Conservation (phyloP, 1,140 invertebrate genomes). For the Zophobas morio region DNA sequence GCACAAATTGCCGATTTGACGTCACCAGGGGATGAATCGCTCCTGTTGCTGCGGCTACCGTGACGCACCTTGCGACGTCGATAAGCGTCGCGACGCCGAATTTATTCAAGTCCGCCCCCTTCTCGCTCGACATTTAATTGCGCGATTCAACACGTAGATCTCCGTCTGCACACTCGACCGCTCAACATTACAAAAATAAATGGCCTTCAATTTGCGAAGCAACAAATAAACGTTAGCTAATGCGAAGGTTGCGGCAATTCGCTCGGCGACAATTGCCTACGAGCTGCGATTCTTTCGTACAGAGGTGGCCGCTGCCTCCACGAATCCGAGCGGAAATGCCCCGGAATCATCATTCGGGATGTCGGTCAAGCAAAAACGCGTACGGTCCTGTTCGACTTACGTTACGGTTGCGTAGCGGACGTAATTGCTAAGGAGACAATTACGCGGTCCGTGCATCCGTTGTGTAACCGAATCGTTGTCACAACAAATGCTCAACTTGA, state of each 20-base stretch:
- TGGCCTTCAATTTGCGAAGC: conserved; percentile 29
- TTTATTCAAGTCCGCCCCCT: neutral
- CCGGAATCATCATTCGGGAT: too few relatives aligned
- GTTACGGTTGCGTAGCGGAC: too few relatives aligned
- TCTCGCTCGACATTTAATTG: conserved; percentile 11
- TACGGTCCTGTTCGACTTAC: too few relatives aligned
- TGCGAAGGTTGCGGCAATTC: conserved; percentile 28
- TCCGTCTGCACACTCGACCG: conserved; percentile 8
- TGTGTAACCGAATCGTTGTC: too few relatives aligned
- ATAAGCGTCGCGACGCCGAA: conserved; percentile 37
- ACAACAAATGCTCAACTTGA: too few relatives aligned
- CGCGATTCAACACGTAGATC: conserved; percentile 40
- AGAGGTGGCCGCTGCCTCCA: neutral
- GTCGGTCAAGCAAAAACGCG: too few relatives aligned
- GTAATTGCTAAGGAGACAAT: too few relatives aligned
- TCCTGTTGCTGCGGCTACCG: conserved; percentile 24
- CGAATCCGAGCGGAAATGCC: too few relatives aligned
- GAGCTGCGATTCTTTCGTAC: conserved; percentile 7
- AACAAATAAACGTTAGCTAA: conserved; percentile 41
- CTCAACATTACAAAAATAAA: conserved; percentile 33
- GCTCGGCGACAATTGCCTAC: conserved; percentile 30
- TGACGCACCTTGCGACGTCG: conserved; percentile 14
- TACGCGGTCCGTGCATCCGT: too few relatives aligned
- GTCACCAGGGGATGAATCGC: neutral
- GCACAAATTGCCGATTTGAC: too few relatives aligned